A percentile compares a stretch with the other conserved stretches of the same genome.
phyloP scores from a whole-genome alignment of 2,797 vertebrate species.

The Ctenopoma kingsleyae region DNA sequence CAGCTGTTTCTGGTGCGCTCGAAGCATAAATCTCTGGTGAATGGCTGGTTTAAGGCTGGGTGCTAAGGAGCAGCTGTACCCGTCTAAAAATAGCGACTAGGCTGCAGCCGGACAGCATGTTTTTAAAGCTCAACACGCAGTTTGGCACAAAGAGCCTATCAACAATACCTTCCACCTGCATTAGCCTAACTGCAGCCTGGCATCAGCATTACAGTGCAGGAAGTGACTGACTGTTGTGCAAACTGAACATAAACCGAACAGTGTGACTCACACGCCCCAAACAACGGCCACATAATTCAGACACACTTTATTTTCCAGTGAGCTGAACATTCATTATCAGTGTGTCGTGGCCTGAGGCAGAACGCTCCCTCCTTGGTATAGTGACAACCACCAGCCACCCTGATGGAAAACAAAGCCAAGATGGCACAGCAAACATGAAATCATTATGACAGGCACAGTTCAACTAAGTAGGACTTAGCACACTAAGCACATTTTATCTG shows the following conservation, averaged over 20 bases:
- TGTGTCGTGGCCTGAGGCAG: conserved; percentile 75
- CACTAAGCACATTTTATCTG: conserved; percentile 76
- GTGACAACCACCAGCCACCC: conserved; percentile 68
- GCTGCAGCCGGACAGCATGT: conserved; percentile 68
- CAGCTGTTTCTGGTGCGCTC: conserved; percentile 75
- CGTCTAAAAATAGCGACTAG: conserved; percentile 79
- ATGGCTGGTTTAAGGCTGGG: conserved; percentile 75
- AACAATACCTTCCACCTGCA: conserved; percentile 77
- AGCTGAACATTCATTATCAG: conserved; percentile 81
- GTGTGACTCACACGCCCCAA: conserved; percentile 74
- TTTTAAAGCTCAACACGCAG: conserved; percentile 68
- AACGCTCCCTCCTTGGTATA: conserved; percentile 72
- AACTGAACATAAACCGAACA: conserved; percentile 45
- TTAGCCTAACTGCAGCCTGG: conserved; percentile 55
- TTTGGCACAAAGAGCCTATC: conserved; percentile 69
- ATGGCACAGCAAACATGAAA: conserved; percentile 69
- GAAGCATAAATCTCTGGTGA: conserved; percentile 77
- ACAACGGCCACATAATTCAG: conserved; percentile 68
- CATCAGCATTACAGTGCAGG: conserved; percentile 75
- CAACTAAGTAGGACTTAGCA: conserved; percentile 55
- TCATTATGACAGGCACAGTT: conserved; percentile 69
- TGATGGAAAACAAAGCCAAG: conserved; percentile 75
- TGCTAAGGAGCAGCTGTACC: conserved; percentile 80
- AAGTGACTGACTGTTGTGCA: conserved; percentile 73
- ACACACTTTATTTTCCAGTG: conserved; percentile 75